Conservation (phyloP, 2,888 invertebrate species). For the Clostera curtula region DNA sequence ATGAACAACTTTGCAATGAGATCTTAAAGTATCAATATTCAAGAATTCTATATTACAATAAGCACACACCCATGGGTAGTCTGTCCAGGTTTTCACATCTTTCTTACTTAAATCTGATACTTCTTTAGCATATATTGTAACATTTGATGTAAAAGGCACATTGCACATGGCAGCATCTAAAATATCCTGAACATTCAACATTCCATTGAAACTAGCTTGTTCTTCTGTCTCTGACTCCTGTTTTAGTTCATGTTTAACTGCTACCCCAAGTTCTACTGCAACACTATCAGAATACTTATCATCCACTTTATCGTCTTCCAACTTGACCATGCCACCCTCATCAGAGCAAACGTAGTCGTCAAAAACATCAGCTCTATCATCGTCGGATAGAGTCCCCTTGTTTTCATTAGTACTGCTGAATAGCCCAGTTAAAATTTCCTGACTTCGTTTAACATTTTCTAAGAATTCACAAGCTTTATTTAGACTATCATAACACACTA, state of each 20-base stretch:
- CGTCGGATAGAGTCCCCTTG: slow-evolving; percentile 37
- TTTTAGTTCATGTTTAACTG: slow-evolving; percentile 48
- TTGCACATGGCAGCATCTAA: slow-evolving; percentile 47
- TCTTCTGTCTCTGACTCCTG: slow-evolving; percentile 36
- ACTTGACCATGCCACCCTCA: slow-evolving; percentile 21
- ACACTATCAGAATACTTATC: slow-evolving; percentile 3
- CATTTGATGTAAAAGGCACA: slow-evolving; percentile 31
- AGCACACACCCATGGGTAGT: slow-evolving; percentile 60
- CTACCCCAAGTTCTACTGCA: slow-evolving; percentile 12
- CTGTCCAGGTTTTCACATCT: slow-evolving; percentile 42
- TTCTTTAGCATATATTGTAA: slow-evolving; percentile 52
- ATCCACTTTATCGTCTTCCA: slow-evolving; percentile 14
- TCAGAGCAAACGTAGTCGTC: slow-evolving; percentile 39
- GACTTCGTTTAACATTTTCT: slow-evolving; percentile 41
- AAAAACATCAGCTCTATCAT: slow-evolving; percentile 34
- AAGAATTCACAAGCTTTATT: slow-evolving; percentile 54
- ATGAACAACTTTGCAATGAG: slow-evolving; percentile 77
- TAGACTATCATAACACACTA: slow-evolving; percentile 49
- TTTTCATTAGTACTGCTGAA: slow-evolving; percentile 23
- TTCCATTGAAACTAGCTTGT: slow-evolving; percentile 15
- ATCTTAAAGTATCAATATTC: slow-evolving; percentile 58
- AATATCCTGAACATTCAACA: slow-evolving; percentile 48
- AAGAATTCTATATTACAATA: slow-evolving; percentile 57
- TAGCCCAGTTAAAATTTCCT: slow-evolving; percentile 34
- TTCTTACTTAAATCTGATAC: slow-evolving; percentile 36